phyloP scores from a whole-genome alignment of 2,888 invertebrate species.

The Tillus elongatus region DNA sequence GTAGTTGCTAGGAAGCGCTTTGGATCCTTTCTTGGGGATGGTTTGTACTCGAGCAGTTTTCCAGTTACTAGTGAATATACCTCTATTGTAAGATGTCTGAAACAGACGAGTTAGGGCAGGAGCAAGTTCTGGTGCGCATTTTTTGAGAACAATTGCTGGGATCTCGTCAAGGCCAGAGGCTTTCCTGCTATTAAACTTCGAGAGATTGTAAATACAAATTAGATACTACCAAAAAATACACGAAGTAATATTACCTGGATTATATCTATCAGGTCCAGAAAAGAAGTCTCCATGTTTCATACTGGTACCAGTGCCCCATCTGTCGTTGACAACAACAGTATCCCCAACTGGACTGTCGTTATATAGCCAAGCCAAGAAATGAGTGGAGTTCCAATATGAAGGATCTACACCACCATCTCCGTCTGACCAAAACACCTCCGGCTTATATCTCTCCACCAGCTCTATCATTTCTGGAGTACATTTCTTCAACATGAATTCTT shows the following conservation, averaged over 20 bases:
- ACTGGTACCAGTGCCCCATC: constrained; percentile 75
- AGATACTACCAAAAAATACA: not conserved
- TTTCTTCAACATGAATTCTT: constrained; percentile 60
- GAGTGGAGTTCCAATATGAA: constrained; percentile 73
- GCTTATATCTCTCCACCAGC: constrained; percentile 56
- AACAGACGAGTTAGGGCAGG: no score
- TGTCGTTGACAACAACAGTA: constrained; percentile 83
- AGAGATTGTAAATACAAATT: not conserved
- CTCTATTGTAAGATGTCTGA: no score
- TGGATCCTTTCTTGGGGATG: no score
- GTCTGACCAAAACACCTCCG: constrained; percentile 85
- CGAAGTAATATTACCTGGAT: constrained; percentile 51
- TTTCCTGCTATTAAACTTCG: not conserved
- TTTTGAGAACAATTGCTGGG: constrained; percentile 1
- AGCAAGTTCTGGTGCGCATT: no score
- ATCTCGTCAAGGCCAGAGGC: no score
- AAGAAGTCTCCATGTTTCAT: constrained; percentile 86
- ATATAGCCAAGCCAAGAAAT: constrained; percentile 87
- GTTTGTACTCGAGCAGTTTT: no score
- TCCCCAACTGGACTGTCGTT: constrained; percentile 86
- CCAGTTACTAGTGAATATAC: no score
- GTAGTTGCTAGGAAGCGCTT: no score
- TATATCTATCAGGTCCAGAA: constrained; percentile 76
- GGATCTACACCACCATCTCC: constrained; percentile 88
- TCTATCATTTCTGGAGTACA: constrained; percentile 76